These are phyloP conservation scores for Heteronetta atricapilla DNA, from an alignment of 2,113 vertebrate species.

Conservation along the genomic window DNA sequence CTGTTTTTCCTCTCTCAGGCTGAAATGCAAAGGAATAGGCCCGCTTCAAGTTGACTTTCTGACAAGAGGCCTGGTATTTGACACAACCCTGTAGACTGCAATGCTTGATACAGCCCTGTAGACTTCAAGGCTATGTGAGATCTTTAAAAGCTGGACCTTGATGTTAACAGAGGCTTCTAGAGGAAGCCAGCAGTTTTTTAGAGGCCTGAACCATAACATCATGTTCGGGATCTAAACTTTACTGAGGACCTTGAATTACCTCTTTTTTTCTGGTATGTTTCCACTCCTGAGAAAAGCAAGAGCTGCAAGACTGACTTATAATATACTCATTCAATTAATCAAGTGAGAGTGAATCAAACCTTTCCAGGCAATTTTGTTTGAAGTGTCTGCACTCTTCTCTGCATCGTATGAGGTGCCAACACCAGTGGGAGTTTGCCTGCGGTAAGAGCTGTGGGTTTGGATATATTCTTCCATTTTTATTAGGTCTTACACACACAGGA, in stretches of 20 bases:
- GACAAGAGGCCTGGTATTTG: neutral
- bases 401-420: slow-evolving; percentile 62
- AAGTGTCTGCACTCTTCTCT: slow-evolving; percentile 61
- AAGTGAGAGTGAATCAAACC: slow-evolving; percentile 62
- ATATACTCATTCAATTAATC: slow-evolving; percentile 60
- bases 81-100: neutral
- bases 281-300: slow-evolving; percentile 36
- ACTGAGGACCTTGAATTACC: neutral
- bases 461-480: slow-evolving; percentile 70
- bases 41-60: neutral
- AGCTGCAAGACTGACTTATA: slow-evolving; percentile 39
- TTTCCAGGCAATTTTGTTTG: slow-evolving; percentile 69
- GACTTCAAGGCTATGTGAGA: neutral
- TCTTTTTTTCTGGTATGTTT: slow-evolving; percentile 1
- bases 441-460: slow-evolving; percentile 67
- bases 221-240: neutral
- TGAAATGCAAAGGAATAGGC: neutral
- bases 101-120: neutral
- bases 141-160: neutral
- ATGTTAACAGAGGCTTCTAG: neutral
- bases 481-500: slow-evolving; percentile 62
- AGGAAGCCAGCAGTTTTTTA: neutral
- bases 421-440: slow-evolving; percentile 70
- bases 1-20: neutral
- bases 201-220: neutral